Conservation (phyloP, 2,797 vertebrate species). For the Pygocentrus nattereri region DNA sequence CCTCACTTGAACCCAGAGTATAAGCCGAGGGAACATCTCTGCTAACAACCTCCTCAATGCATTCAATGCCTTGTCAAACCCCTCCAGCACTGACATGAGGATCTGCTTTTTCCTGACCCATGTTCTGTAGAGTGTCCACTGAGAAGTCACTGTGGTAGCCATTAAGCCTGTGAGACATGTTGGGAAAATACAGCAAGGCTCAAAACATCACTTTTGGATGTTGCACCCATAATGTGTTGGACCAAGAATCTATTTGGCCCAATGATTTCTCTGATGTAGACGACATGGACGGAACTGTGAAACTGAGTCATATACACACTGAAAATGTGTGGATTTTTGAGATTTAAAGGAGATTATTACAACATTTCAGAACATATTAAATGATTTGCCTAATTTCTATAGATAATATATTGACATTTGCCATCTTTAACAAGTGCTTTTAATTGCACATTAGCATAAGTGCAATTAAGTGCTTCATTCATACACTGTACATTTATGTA, state of each 20-base stretch:
- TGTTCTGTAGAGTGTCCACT: background rate
- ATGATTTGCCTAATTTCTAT: too few relatives aligned
- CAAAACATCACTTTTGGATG: slow-evolving; percentile 3
- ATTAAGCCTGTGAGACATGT: background rate
- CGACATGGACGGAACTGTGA: too few relatives aligned
- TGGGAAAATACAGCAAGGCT: background rate
- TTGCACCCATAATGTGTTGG: background rate
- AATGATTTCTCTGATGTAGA: too few relatives aligned
- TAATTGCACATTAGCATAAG: too few relatives aligned
- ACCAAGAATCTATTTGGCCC: background rate
- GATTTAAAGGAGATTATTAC: too few relatives aligned
- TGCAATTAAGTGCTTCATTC: too few relatives aligned
- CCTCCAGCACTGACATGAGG: background rate
- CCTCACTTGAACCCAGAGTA: background rate
- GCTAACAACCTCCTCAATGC: background rate
- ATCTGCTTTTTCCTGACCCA: background rate
- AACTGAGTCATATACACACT: too few relatives aligned
- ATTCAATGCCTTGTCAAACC: background rate
- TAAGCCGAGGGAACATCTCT: background rate
- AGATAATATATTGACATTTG: too few relatives aligned
- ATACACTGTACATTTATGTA: too few relatives aligned
- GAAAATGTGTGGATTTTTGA: too few relatives aligned
- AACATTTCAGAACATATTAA: too few relatives aligned
- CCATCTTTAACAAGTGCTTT: too few relatives aligned
- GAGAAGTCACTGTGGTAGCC: background rate